phyloP scores from a whole-genome alignment of 2,888 invertebrate species.

The Plebejus argus region DNA sequence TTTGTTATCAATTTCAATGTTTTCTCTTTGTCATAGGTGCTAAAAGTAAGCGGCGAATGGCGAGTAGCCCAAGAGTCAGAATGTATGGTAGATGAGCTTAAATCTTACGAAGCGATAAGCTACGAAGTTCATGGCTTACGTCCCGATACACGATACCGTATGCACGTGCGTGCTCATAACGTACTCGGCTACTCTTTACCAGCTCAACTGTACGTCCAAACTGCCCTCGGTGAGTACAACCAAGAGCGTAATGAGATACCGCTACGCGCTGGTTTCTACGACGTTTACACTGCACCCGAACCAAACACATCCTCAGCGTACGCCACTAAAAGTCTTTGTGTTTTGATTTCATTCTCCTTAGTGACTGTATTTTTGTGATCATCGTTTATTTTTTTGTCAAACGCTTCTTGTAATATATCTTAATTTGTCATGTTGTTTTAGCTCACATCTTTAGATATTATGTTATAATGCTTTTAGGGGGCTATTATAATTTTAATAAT shows the following conservation, averaged over 20 bases:
- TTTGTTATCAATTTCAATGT: neutral
- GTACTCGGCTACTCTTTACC: slow-evolving; percentile 90
- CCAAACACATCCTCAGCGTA: slow-evolving; percentile 59
- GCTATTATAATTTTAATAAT: slow-evolving; percentile 8
- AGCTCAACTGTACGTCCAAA: slow-evolving; percentile 89
- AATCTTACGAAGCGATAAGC: slow-evolving; percentile 82
- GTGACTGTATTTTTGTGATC: slow-evolving; percentile 67
- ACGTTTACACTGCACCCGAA: slow-evolving; percentile 71
- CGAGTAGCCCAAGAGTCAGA: slow-evolving; percentile 73
- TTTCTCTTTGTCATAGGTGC: slow-evolving; percentile 69
- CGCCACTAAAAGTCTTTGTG: slow-evolving; percentile 55
- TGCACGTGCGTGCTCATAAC: slow-evolving; percentile 93
- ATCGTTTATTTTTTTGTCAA: slow-evolving; percentile 38
- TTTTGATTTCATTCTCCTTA: slow-evolving; percentile 57
- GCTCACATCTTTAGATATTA: slow-evolving; percentile 18
- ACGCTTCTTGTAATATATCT: slow-evolving; percentile 34
- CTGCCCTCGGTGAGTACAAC: slow-evolving; percentile 91
- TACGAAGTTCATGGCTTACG: slow-evolving; percentile 85
- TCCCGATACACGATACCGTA: slow-evolving; percentile 91
- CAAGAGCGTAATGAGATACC: slow-evolving; percentile 73
- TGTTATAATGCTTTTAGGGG: slow-evolving; percentile 24
- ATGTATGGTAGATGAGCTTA: slow-evolving; percentile 82
- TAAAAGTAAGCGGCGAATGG: slow-evolving; percentile 86
- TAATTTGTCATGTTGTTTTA: slow-evolving; percentile 34
- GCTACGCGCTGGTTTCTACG: slow-evolving; percentile 74